A percentile compares a stretch with the other conserved stretches of the same genome.
Conservation (phyloP, 2,113 vertebrate species). For the Hemibagrus wyckioides region DNA sequence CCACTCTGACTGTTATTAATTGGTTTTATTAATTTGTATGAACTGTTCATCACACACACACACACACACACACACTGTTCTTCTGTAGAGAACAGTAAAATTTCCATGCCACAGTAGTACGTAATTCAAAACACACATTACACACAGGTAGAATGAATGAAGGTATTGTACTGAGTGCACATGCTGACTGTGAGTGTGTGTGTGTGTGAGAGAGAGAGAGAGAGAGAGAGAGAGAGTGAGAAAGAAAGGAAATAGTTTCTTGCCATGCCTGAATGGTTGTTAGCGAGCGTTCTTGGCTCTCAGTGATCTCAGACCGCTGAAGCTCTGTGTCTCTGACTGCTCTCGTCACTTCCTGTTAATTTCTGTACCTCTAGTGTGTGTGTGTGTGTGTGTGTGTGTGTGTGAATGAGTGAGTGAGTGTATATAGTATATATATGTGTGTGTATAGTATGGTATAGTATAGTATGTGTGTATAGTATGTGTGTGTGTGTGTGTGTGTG, state of each 20-base stretch:
- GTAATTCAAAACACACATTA: conserved; percentile 47
- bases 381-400: not conserved
- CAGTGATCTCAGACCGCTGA: not conserved
- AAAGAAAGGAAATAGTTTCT: conserved; percentile 11
- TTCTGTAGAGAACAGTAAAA: conserved; percentile 2
- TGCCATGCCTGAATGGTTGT: not conserved
- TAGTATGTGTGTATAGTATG: no score
- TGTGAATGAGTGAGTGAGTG: no score
- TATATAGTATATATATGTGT: not conserved
- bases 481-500: not conserved
- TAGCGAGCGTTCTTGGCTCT: not conserved
- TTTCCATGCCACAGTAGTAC: conserved; percentile 48
- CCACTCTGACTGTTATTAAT: not conserved
- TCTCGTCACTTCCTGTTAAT: not conserved
- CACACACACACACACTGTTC: not conserved
- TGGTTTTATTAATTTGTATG: not conserved
- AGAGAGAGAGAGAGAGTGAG: not conserved
- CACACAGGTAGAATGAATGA: conserved; percentile 48
- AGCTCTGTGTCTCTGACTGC: not conserved
- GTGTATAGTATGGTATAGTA: no score
- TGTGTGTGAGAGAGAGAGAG: conserved; percentile 6
- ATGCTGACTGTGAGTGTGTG: conserved; percentile 10
- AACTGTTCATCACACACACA: not conserved
- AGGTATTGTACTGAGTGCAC: conserved; percentile 45
- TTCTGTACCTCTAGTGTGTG: not conserved